Evolutionary conservation across 2,797 vertebrate genomes (phyloP), one percentile per base, ranked within the genome.

Genomic region (Lutra lutra): DNA sequence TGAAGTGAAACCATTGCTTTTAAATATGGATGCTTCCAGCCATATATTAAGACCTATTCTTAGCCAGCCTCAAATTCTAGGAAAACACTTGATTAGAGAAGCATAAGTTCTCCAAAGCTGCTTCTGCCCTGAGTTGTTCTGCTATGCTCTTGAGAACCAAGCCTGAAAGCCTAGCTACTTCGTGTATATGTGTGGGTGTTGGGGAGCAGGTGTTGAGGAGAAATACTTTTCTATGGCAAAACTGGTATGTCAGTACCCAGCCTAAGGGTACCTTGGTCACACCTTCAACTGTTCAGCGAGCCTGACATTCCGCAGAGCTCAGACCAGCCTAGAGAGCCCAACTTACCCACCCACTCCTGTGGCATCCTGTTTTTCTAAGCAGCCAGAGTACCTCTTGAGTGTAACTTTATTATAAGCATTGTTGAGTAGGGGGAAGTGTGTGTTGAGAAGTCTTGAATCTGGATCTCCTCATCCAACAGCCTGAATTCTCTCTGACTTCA

Each of bases 401-500:
- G 25, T 94, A 96, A 96, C 86, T 97, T 96, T 97, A 93, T 88
- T 96, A 40, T 94, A 96, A 94, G 93, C 89, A 96, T 91, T 91
- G 86, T 91, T 87, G 91, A 96, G 94, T 94, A 87, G 54, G 58
- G 85, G 93, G 94, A 94, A 95, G 92, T 97, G 43, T 96, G 89
- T 94, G 92, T 86, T 95, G 96, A 97, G 96, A 89, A 96, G 93
- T 97, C 95, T 97, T 97, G 91, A 98, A 96, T 98, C 98, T 98
- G 98, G 97, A 97, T 98, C 94, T 97, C 97, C 86, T 98, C 96
- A 97, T 98, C 94, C 96, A 96, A 95, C 95, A 95, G 88, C 85
- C 95, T 95, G 66, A 97, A 97, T 97, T 97, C 86, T 97, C 95
- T 94, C 82, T 91, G 91, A 97, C 95, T 98, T 98, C 97, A 98